These are phyloP conservation scores for Podarcis lilfordi DNA, from an alignment of 2,797 vertebrate genomes.

Conservation along the genomic window DNA sequence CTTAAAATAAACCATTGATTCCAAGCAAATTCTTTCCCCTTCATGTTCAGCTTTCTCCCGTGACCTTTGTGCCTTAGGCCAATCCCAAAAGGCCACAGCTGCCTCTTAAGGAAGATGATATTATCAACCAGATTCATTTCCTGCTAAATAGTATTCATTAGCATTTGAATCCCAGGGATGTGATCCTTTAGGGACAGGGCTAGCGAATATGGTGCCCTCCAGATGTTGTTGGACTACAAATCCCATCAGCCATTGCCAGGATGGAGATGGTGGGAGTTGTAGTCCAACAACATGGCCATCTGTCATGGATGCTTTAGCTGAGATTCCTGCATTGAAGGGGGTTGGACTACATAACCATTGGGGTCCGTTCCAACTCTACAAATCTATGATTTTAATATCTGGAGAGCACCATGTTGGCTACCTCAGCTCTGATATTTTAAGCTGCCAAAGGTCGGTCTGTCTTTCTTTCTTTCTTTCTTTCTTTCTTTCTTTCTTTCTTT, in stretches of 20 bases:
- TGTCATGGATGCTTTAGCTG: too few species aligned
- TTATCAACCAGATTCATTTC: neutral
- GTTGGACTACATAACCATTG: too few species aligned
- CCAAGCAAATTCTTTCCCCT: neutral
- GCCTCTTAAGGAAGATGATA: neutral
- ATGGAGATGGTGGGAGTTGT: too few species aligned
- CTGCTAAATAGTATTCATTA: slow-evolving; percentile 20
- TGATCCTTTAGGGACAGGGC: neutral
- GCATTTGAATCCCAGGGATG: neutral
- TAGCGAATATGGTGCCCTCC: too few species aligned
- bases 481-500: slow-evolving; percentile 9
- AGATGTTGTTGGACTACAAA: too few species aligned
- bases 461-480: slow-evolving; percentile 7
- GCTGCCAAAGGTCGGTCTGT: neutral
- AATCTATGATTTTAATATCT: too few species aligned
- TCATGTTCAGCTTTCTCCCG: neutral
- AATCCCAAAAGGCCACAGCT: neutral
- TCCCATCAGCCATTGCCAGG: too few species aligned
- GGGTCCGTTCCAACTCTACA: too few species aligned
- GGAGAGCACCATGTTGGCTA: too few species aligned
- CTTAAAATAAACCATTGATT: neutral
- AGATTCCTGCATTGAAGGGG: too few species aligned
- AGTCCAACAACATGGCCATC: too few species aligned
- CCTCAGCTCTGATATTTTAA: neutral
- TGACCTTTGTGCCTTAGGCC: slow-evolving; percentile 16